Percentiles rank a stretch among this genome's conserved stretches.
Evolutionary conservation across 2,797 vertebrate species (phyloP).

Genomic region (Syndactyla subalaris): DNA sequence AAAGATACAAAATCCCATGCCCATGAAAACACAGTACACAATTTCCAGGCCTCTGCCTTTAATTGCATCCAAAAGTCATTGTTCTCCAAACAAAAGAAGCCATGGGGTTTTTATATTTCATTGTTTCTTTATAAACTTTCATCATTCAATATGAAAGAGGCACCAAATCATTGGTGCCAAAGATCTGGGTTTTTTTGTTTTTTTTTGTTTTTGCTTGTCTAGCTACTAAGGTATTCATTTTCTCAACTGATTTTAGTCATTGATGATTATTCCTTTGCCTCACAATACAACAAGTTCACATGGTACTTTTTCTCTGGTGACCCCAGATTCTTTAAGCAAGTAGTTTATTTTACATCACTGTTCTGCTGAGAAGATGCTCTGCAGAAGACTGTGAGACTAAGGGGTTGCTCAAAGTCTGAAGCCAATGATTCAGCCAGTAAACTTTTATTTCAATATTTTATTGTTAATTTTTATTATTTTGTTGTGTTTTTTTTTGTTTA

Average conservation of each 20-base stretch:
- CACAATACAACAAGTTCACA: background rate
- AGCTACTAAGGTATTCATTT: background rate
- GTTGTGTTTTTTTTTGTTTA: background rate
- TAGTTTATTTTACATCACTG: background rate
- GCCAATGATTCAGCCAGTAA: background rate
- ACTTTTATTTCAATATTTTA: background rate
- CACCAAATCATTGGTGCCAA: background rate
- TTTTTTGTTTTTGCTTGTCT: background rate
- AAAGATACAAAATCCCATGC: background rate
- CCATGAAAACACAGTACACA: background rate
- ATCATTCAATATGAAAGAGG: background rate
- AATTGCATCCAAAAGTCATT: constrained; percentile 20
- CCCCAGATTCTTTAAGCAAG: background rate
- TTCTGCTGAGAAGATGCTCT: background rate
- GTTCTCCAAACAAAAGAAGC: constrained; percentile 36
- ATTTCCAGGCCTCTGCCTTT: background rate
- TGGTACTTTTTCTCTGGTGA: background rate
- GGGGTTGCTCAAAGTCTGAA: background rate
- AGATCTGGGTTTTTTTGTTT: background rate
- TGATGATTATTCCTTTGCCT: background rate
- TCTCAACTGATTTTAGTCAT: background rate
- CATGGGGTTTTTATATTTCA: background rate
- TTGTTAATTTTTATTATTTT: background rate
- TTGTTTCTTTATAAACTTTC: constrained; percentile 4
- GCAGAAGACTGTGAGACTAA: background rate